Conservation (phyloP, 2,113 vertebrate species). For the Elanoides forficatus region DNA sequence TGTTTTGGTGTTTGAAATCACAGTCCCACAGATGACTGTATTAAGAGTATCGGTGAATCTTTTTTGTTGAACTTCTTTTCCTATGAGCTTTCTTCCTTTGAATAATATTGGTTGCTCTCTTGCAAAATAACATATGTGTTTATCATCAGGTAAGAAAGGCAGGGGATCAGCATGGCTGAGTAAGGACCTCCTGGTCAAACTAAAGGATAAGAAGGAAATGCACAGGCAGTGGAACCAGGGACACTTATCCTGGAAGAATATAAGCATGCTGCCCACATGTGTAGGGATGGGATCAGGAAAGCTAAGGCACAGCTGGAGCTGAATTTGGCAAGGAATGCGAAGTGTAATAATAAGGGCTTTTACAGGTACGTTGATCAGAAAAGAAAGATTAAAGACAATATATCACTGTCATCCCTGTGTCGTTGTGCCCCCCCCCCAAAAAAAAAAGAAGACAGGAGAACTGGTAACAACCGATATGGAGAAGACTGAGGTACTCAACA, state of each 20-base stretch:
- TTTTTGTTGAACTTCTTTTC: neutral
- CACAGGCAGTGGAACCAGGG: neutral
- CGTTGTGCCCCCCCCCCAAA: rapidly evolving
- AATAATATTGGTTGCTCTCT: neutral
- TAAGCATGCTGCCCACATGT: neutral
- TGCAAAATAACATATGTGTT: neutral
- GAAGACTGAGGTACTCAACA: neutral
- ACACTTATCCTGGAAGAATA: neutral
- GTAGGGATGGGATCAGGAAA: neutral
- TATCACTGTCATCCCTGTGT: no score
- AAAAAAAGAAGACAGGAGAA: neutral
- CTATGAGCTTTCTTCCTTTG: neutral
- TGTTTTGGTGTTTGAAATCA: neutral
- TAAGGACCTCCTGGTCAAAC: neutral
- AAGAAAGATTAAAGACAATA: neutral
- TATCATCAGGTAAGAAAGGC: neutral
- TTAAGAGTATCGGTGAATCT: neutral
- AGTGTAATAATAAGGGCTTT: neutral
- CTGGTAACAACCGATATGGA: neutral
- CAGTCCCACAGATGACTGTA: neutral
- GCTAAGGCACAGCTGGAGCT: neutral
- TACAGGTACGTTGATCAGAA: neutral
- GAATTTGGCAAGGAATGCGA: neutral
- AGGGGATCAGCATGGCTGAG: neutral
- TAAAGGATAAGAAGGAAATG: neutral